A percentile compares a stretch with the other conserved stretches of the same genome.
Evolutionary conservation across 2,888 invertebrate species (phyloP).

Genomic region (Tetranychus truncatus): DNA sequence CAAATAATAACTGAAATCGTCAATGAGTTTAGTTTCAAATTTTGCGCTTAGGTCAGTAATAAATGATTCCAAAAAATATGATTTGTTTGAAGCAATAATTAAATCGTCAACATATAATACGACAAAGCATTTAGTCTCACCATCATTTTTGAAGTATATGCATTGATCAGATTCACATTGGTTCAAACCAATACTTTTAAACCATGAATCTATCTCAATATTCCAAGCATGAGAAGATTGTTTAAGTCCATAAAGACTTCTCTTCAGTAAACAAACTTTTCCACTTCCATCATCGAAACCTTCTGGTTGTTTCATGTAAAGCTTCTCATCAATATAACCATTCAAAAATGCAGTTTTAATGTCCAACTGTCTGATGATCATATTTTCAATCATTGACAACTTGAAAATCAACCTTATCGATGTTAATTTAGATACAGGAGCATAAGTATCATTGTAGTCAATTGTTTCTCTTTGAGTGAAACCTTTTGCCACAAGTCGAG

Average conservation of each 20-base stretch:
- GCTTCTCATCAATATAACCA: too few relatives aligned
- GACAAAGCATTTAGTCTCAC: slow-evolving; percentile 16
- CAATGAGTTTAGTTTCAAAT: neutral
- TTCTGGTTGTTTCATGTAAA: too few relatives aligned
- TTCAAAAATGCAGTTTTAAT: slow-evolving; percentile 20
- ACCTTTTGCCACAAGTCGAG: slow-evolving; percentile 17
- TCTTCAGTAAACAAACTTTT: too few relatives aligned
- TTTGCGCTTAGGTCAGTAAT: neutral
- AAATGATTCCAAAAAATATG: slow-evolving; percentile 5
- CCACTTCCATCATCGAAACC: too few relatives aligned
- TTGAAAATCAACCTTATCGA: slow-evolving; percentile 6
- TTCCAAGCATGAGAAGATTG: slow-evolving; percentile 26
- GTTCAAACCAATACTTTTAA: slow-evolving; percentile 20
- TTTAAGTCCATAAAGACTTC: too few relatives aligned
- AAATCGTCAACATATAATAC: slow-evolving; percentile 27
- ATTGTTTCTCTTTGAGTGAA: slow-evolving; percentile 8
- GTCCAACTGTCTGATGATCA: slow-evolving; percentile 17
- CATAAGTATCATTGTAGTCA: slow-evolving; percentile 14
- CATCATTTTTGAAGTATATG: slow-evolving; percentile 18
- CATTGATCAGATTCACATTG: slow-evolving; percentile 21
- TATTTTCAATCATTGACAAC: neutral
- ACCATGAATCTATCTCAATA: slow-evolving; percentile 18
- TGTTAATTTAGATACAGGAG: slow-evolving; percentile 3
- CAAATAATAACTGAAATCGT: slow-evolving; percentile 1
- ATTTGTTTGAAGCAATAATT: slow-evolving; percentile 10